Conservation (phyloP, 2,113 vertebrate genomes). For the Myodes glareolus region DNA sequence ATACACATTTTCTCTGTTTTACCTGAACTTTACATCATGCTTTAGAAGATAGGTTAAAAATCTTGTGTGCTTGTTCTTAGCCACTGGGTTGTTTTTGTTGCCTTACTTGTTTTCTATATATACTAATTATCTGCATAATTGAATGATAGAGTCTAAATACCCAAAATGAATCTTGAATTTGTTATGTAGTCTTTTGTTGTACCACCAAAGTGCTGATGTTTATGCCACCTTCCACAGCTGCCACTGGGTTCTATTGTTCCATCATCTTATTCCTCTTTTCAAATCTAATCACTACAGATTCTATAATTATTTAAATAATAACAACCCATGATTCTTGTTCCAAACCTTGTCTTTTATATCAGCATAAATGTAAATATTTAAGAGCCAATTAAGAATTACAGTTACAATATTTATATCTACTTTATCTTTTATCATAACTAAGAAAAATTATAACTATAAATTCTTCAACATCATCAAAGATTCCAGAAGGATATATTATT, state of each 20-base stretch:
- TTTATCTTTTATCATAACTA: too few relatives aligned
- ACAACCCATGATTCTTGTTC: too few relatives aligned
- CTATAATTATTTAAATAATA: background rate
- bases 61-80: background rate
- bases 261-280: background rate
- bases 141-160: background rate
- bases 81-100: background rate
- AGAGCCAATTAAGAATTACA: too few relatives aligned
- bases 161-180: background rate
- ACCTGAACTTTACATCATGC: background rate
- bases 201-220: background rate
- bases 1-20: background rate
- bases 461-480: too few relatives aligned
- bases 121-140: background rate
- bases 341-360: background rate
- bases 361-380: background rate
- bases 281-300: background rate
- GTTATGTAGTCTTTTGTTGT: background rate
- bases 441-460: too few relatives aligned
- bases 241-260: background rate
- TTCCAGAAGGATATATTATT: too few relatives aligned
- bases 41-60: background rate
- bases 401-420: too few relatives aligned
- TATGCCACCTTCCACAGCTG: background rate
- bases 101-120: background rate